A percentile compares a stretch with the other conserved stretches of the same genome.
phyloP scores from a whole-genome alignment of 1,140 invertebrate species.

The Lucilia sericata region DNA sequence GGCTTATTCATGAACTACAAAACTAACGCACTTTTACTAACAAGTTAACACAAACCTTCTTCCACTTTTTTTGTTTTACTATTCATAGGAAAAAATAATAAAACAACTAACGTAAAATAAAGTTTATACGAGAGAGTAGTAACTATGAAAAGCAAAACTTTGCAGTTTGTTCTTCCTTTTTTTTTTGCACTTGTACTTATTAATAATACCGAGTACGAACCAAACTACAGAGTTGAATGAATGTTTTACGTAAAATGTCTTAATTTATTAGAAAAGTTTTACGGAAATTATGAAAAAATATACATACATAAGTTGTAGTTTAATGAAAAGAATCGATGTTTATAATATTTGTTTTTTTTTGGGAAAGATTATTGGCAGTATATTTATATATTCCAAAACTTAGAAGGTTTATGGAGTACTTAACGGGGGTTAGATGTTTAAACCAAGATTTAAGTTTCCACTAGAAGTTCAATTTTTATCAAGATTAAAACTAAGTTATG shows the following conservation, averaged over 20 bases:
- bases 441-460: too few species aligned
- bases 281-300: neutral
- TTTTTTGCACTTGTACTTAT: neutral
- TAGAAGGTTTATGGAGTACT: too few species aligned
- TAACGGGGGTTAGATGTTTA: too few species aligned
- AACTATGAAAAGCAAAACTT: neutral
- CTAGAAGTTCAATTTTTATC: too few species aligned
- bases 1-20: slow-evolving; percentile 23
- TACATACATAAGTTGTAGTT: too few species aligned
- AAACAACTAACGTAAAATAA: neutral
- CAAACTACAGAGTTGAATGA: neutral
- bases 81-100: neutral
- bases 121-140: neutral
- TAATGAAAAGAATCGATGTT: too few species aligned
- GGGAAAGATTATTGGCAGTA: too few species aligned
- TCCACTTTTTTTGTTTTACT: neutral
- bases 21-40: slow-evolving; percentile 28
- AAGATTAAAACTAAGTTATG: too few species aligned
- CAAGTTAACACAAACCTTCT: slow-evolving; percentile 24
- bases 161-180: neutral
- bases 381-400: too few species aligned
- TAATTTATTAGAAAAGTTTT: slow-evolving; percentile 25
- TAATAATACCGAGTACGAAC: neutral
- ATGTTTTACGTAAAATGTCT: neutral
- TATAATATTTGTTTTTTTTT: too few species aligned